Evolutionary conservation across 2,797 vertebrate species (phyloP).

Genomic region (Platyrinchus mystaceus): DNA sequence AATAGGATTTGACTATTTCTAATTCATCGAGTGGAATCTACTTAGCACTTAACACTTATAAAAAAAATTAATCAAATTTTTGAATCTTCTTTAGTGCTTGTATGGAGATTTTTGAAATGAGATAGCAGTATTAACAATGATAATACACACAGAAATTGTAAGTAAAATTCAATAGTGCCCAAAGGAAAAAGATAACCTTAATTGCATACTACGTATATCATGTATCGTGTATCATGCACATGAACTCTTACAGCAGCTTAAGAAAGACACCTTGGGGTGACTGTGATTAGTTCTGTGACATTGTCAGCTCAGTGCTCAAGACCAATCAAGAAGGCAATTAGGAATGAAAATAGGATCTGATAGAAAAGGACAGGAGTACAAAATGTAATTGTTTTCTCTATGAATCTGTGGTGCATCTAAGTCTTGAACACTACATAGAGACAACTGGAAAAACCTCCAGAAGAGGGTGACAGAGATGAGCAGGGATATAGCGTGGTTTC

Average conservation of each 20-base stretch:
- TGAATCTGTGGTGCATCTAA: neutral
- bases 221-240: too few species aligned
- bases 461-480: neutral
- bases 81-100: neutral
- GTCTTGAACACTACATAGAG: neutral
- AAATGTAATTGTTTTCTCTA: neutral
- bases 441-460: neutral
- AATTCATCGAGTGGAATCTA: neutral
- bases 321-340: neutral
- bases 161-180: neutral
- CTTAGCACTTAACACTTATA: neutral
- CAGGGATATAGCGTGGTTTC: neutral
- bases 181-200: neutral
- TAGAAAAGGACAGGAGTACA: neutral
- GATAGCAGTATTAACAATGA: neutral
- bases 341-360: neutral
- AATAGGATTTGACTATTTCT: neutral
- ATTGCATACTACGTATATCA: accelerated
- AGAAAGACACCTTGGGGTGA: neutral
- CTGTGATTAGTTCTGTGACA: neutral
- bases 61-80: neutral
- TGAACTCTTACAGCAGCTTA: neutral
- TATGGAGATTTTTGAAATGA: neutral
- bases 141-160: neutral
- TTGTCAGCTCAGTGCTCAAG: neutral